Evolutionary conservation across 2,113 vertebrate genomes (phyloP).

Genomic region (Falco punctatus): DNA sequence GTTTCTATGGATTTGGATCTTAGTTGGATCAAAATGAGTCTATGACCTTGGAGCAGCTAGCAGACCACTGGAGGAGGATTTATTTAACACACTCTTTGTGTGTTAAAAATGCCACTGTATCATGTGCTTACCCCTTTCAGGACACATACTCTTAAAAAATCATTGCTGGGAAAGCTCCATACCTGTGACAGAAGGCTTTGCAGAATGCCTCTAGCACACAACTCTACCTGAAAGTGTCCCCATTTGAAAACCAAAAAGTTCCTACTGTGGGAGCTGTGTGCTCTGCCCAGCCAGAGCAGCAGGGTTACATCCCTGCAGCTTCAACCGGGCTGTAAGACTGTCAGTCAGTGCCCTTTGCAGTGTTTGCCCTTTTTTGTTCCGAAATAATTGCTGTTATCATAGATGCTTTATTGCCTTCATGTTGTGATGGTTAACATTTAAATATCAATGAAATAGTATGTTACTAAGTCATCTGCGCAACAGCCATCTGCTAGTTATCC

Average conservation of each 20-base stretch:
- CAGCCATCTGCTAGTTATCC: constrained; percentile 39
- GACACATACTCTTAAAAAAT: neutral
- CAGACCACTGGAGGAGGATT: neutral
- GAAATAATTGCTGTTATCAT: constrained; percentile 77
- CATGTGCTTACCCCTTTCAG: neutral
- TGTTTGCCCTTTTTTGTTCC: constrained; percentile 67
- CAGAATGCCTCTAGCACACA: neutral
- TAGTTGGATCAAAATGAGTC: neutral
- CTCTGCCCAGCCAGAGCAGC: neutral
- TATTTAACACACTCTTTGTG: neutral
- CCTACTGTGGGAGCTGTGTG: neutral
- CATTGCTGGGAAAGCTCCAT: neutral
- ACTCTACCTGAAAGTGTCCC: fast-evolving
- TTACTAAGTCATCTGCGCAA: constrained; percentile 62
- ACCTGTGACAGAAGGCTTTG: neutral
- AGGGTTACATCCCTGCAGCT: neutral
- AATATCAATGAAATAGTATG: constrained; percentile 72
- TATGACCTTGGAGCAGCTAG: neutral
- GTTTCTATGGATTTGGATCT: neutral
- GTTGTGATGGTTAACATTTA: constrained; percentile 78
- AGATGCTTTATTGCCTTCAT: constrained; percentile 78
- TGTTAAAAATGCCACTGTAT: neutral
- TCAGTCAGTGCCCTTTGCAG: constrained; percentile 45
- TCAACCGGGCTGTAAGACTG: neutral
- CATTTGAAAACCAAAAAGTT: neutral